Evolutionary conservation across 1,140 invertebrate species (phyloP).

Genomic region (Dufourea novaeangliae): DNA sequence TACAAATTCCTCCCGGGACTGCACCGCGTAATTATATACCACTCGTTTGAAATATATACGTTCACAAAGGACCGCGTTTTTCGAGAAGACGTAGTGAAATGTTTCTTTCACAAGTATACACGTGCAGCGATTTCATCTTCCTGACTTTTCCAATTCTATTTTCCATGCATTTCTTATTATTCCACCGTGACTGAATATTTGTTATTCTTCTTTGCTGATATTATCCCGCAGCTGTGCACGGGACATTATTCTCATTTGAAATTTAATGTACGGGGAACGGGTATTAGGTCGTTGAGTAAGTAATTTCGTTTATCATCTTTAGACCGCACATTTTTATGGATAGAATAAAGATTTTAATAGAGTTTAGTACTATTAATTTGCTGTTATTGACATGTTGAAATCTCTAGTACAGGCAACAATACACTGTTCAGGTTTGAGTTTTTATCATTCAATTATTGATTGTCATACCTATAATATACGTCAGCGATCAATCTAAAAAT

Average conservation of each 20-base stretch:
- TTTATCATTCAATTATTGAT: too few relatives aligned
- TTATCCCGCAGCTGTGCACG: not conserved
- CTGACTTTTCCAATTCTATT: not conserved
- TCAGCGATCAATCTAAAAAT: too few relatives aligned
- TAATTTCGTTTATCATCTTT: too few relatives aligned
- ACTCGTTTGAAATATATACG: constrained; percentile 18
- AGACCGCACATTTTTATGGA: too few relatives aligned
- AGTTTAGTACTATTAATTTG: too few relatives aligned
- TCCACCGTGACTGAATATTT: not conserved
- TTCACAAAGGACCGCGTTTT: not conserved
- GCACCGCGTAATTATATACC: constrained; percentile 14
- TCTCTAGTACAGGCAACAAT: too few relatives aligned
- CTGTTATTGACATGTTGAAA: too few relatives aligned
- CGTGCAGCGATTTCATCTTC: not conserved
- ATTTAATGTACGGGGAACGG: not conserved
- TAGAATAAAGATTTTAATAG: too few relatives aligned
- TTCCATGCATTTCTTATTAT: not conserved
- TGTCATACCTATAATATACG: too few relatives aligned
- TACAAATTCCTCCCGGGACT: constrained; percentile 18
- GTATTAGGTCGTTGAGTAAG: too few relatives aligned
- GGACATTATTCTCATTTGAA: not conserved
- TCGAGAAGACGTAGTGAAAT: not conserved
- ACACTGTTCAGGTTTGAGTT: too few relatives aligned
- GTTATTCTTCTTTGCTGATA: not conserved
- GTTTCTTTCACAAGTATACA: not conserved